Percentiles rank a stretch among this genome's conserved stretches.
Evolutionary conservation across 2,113 vertebrate genomes (phyloP).

Genomic region (Periophthalmus modestus): DNA sequence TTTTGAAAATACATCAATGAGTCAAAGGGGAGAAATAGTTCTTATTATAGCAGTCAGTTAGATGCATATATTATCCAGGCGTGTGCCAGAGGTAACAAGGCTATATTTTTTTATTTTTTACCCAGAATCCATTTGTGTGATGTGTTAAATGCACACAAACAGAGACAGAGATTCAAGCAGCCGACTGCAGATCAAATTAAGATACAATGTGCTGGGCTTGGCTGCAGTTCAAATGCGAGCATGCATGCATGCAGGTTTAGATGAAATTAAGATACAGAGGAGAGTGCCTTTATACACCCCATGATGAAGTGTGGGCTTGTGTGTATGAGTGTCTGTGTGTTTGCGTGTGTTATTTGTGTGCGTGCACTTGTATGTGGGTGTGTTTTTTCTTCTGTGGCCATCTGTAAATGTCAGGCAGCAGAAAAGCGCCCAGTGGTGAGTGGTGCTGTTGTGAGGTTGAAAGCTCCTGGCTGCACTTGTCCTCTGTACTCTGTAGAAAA

Average conservation of each 20-base stretch:
- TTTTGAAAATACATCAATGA: constrained; percentile 45
- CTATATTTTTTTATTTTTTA: not conserved
- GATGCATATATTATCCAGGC: constrained; percentile 34
- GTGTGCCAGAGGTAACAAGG: constrained; percentile 12
- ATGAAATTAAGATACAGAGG: constrained; percentile 69
- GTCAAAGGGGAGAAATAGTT: constrained; percentile 44
- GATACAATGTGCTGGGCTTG: constrained; percentile 48
- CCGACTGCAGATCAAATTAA: constrained; percentile 65
- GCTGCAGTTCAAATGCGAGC: constrained; percentile 52
- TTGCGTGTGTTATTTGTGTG: not conserved
- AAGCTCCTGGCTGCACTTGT: constrained; percentile 44
- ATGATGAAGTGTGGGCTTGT: constrained; percentile 15
- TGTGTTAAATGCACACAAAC: constrained; percentile 21
- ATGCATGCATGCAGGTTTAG: constrained; percentile 61
- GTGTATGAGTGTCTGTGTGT: constrained; percentile 4
- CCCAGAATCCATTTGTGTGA: not conserved
- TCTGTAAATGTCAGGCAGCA: constrained; percentile 46
- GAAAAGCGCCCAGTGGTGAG: constrained; percentile 17
- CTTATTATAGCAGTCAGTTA: constrained; percentile 39
- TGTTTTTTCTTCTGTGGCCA: constrained; percentile 17
- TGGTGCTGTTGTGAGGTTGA: constrained; percentile 38
- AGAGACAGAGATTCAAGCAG: constrained; percentile 47
- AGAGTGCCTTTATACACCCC: constrained; percentile 44
- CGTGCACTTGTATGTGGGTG: constrained; percentile 4
- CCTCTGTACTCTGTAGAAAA: constrained; percentile 42